phyloP scores from a whole-genome alignment of 2,888 invertebrate genomes.

The Folsomia candida region DNA sequence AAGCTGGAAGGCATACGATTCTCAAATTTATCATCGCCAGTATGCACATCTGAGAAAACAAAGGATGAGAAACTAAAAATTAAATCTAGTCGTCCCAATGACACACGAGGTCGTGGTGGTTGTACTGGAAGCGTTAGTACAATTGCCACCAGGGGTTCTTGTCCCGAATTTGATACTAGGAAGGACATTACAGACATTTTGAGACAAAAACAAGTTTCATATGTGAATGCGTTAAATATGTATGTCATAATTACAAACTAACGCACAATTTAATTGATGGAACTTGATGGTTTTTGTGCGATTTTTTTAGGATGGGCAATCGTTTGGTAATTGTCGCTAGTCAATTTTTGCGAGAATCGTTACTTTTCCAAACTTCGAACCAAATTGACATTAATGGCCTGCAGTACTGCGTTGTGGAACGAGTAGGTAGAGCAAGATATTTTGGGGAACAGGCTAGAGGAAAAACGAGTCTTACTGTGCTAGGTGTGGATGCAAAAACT shows the following conservation, averaged over 20 bases:
- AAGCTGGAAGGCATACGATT: constrained; percentile 6
- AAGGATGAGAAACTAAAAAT: background rate
- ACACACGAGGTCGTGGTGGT: background rate
- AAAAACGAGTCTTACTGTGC: constrained; percentile 58
- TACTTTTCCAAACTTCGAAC: constrained; percentile 57
- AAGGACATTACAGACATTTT: constrained; percentile 58
- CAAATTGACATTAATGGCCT: constrained; percentile 58
- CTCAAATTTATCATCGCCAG: background rate
- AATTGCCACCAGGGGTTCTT: constrained; percentile 64
- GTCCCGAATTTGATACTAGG: constrained; percentile 63
- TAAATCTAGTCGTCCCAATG: background rate
- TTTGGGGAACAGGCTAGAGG: constrained; percentile 70
- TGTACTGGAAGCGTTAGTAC: no score
- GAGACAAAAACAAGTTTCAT: constrained; percentile 53
- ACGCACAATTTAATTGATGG: background rate
- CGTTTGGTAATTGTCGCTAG: constrained; percentile 69
- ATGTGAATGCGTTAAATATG: constrained; percentile 55
- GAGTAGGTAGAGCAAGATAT: constrained; percentile 68
- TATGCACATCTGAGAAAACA: background rate
- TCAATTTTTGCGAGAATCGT: constrained; percentile 61
- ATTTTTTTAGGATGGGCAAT: constrained; percentile 60
- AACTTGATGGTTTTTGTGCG: background rate
- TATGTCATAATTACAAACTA: constrained; percentile 7
- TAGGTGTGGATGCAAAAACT: constrained; percentile 62
- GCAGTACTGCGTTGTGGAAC: constrained; percentile 71